Conservation (phyloP, 2,113 vertebrate genomes). For the Rhombomys opimus region DNA sequence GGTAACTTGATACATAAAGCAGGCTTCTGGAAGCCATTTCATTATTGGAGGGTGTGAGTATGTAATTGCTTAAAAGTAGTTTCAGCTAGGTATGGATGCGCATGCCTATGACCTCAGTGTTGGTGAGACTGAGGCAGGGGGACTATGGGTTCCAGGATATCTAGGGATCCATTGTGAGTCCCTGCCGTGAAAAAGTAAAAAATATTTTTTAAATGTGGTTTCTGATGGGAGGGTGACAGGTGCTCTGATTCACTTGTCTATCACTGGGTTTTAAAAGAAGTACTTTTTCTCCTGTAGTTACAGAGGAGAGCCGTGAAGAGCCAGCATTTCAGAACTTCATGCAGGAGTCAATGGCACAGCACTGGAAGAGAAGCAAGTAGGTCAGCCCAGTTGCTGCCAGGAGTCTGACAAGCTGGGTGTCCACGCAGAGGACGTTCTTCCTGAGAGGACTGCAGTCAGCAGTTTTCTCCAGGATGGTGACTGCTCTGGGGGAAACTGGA, state of each 20-base stretch:
- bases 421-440: slow-evolving; percentile 4
- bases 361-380: slow-evolving; percentile 87
- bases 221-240: background rate
- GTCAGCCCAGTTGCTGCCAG: background rate
- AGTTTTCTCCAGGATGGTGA: background rate
- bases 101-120: background rate
- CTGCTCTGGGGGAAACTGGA: slow-evolving; percentile 27
- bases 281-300: slow-evolving; percentile 83
- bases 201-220: background rate
- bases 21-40: slow-evolving; percentile 19
- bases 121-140: background rate
- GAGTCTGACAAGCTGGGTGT: background rate
- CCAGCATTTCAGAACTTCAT: slow-evolving; percentile 94
- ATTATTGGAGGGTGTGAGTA: slow-evolving; percentile 3
- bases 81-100: background rate
- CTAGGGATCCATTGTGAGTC: background rate
- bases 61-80: background rate
- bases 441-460: background rate
- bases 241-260: background rate
- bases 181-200: background rate
- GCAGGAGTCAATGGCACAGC: slow-evolving; percentile 88
- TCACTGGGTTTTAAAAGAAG: background rate
- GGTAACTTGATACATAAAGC: background rate
- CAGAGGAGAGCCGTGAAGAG: slow-evolving; percentile 93
- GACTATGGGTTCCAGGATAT: background rate